phyloP scores from a whole-genome alignment of 2,113 vertebrate species.

The Clupea harengus region DNA sequence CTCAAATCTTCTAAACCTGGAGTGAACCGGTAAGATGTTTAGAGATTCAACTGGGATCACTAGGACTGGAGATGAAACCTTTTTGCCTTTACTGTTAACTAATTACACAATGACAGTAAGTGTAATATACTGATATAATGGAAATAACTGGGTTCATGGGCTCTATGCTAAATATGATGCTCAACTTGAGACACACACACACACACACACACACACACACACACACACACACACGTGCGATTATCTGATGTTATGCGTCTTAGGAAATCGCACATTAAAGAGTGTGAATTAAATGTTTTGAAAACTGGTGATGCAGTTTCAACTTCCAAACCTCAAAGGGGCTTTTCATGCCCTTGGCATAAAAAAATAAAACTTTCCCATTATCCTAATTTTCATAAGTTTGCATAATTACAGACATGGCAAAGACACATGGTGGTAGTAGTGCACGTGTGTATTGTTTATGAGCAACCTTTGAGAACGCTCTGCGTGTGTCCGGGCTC shows the following conservation, averaged over 20 bases:
- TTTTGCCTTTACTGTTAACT: background rate
- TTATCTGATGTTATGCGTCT: background rate
- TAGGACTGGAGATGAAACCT: background rate
- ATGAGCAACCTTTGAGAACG: slow-evolving; percentile 5
- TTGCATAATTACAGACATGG: background rate
- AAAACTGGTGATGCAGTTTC: background rate
- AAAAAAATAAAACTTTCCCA: background rate
- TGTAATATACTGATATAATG: background rate
- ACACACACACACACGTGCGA: background rate
- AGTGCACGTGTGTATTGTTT: background rate
- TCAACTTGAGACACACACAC: background rate
- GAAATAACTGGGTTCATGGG: background rate
- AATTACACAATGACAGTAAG: background rate
- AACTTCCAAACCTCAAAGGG: background rate
- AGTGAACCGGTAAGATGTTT: background rate
- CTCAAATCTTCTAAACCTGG: background rate
- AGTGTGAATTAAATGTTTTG: background rate
- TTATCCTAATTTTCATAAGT: background rate
- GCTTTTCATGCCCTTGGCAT: background rate
- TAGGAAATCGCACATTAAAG: background rate
- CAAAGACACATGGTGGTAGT: background rate
- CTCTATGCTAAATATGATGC: background rate
- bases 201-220: background rate
- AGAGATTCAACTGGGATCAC: background rate
- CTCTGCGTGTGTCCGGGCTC: background rate